phyloP scores from a whole-genome alignment of 2,888 invertebrate species.

The Pegoplata infirma region DNA sequence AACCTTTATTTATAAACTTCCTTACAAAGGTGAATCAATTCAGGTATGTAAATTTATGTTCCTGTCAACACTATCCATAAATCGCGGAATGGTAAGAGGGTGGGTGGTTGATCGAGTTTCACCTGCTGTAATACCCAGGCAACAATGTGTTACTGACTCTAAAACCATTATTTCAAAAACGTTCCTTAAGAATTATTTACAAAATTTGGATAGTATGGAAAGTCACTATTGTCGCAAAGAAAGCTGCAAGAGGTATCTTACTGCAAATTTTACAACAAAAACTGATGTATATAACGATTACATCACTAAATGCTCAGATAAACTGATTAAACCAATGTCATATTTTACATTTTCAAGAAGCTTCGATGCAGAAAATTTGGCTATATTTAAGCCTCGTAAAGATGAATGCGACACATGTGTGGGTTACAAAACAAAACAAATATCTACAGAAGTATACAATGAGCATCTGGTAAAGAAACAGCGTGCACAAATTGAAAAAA shows the following conservation, averaged over 20 bases:
- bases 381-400: not conserved
- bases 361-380: not conserved
- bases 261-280: not conserved
- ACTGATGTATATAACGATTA: not conserved
- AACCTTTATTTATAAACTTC: too few relatives aligned
- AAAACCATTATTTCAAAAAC: not conserved
- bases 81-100: not conserved
- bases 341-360: too few relatives aligned
- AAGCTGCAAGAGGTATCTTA: not conserved
- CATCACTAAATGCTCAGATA: not conserved
- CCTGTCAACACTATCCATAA: not conserved
- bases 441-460: too few relatives aligned
- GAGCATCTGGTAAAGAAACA: not conserved
- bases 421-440: constrained; percentile 1
- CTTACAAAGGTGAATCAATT: not conserved
- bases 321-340: too few relatives aligned
- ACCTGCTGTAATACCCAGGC: not conserved
- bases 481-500: not conserved
- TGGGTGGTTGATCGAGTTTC: not conserved
- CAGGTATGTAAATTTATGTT: too few relatives aligned
- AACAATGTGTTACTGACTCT: not conserved
- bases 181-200: not conserved
- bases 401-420: constrained; percentile 6
- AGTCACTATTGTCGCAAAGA: not conserved
- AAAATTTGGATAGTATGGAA: not conserved